Evolutionary conservation across 2,113 vertebrate species (phyloP).

Genomic region (Hyla sarda): DNA sequence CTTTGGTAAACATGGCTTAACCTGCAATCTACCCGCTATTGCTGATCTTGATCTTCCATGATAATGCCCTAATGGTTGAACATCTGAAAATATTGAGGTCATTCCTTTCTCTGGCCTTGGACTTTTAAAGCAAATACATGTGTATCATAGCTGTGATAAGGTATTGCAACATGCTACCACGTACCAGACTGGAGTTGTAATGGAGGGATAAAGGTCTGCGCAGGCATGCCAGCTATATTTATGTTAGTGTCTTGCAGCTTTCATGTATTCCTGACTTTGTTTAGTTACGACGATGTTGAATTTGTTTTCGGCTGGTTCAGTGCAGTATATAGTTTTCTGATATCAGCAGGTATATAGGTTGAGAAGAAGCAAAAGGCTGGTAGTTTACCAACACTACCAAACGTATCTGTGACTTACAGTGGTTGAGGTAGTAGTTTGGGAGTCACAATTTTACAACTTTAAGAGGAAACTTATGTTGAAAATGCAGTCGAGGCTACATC

Average conservation of each 20-base stretch:
- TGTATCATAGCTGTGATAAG: constrained; percentile 5
- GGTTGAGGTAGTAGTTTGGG: no score
- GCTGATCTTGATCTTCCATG: not conserved
- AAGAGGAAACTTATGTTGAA: no score
- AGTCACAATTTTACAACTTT: no score
- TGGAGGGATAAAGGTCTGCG: not conserved
- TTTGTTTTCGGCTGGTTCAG: no score
- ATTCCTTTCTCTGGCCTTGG: not conserved
- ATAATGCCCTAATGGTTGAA: not conserved
- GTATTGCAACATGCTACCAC: not conserved
- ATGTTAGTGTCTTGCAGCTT: not conserved
- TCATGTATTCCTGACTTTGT: not conserved
- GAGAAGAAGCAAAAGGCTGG: no score
- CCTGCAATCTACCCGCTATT: not conserved
- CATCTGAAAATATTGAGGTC: not conserved
- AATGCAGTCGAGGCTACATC: no score
- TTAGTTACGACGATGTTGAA: no score
- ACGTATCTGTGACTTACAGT: no score
- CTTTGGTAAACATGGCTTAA: not conserved
- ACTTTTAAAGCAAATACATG: constrained; percentile 7
- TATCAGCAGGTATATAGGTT: no score
- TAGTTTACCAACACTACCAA: no score
- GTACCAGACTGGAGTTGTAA: not conserved
- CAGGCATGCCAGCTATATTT: no score
- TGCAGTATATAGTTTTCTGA: no score